phyloP scores from a whole-genome alignment of 1,140 invertebrate genomes.

The Leptopilina boulardi region DNA sequence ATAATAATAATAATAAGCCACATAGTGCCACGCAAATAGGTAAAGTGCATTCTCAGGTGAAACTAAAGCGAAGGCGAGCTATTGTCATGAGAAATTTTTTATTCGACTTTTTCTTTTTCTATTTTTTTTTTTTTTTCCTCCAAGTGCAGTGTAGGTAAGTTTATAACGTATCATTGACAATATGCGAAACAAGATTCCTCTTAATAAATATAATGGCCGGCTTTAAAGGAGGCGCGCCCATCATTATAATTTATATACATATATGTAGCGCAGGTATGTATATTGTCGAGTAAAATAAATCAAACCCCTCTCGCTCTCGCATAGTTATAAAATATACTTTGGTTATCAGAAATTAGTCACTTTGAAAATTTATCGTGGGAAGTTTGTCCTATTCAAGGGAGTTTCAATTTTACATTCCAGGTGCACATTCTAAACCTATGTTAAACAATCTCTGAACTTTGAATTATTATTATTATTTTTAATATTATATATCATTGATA shows the following conservation, averaged over 20 bases:
- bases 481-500: too few species aligned
- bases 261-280: too few species aligned
- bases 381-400: not conserved
- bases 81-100: not conserved
- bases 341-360: not conserved
- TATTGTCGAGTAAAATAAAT: conserved; percentile 60
- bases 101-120: conserved; percentile 34
- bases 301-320: conserved; percentile 51
- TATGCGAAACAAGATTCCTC: conserved; percentile 59
- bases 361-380: conserved; percentile 20
- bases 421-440: too few species aligned
- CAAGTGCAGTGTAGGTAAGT: conserved; percentile 48
- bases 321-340: conserved; percentile 39
- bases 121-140: conserved; percentile 34
- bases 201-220: conserved; percentile 52
- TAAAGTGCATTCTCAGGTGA: conserved; percentile 20
- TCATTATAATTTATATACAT: conserved; percentile 61
- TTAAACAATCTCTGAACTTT: too few species aligned
- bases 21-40: conserved; percentile 10
- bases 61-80: not conserved
- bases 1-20: too few species aligned
- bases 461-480: too few species aligned
- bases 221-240: conserved; percentile 59
- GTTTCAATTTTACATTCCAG: too few species aligned
- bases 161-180: conserved; percentile 55